phyloP scores from a whole-genome alignment of 2,888 invertebrate species.

The Meandrusa payeni region DNA sequence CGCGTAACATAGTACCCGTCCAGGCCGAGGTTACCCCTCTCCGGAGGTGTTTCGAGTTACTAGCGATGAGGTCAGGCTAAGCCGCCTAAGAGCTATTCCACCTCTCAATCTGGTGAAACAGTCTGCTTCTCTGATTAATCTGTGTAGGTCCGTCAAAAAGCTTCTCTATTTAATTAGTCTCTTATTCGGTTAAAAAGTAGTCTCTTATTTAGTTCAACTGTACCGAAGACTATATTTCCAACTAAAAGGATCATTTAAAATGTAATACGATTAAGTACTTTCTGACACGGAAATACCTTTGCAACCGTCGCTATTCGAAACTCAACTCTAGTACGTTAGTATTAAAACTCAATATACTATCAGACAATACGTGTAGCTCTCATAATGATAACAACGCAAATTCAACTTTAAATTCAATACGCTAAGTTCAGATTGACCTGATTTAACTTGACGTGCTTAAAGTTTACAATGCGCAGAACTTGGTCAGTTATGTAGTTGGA shows the following conservation, averaged over 20 bases:
- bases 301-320: neutral
- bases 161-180: no score
- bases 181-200: neutral
- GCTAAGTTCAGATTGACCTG: neutral
- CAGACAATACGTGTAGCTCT: neutral
- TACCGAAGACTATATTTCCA: constrained; percentile 5
- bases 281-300: constrained; percentile 9
- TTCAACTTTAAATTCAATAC: neutral
- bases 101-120: no score
- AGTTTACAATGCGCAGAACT: neutral
- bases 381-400: constrained; percentile 1
- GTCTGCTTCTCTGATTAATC: no score
- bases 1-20: no score
- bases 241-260: constrained; percentile 17
- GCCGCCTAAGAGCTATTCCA: no score
- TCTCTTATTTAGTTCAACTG: neutral
- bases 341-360: neutral
- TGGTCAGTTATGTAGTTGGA: neutral
- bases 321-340: neutral
- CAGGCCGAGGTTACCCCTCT: no score
- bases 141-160: no score
- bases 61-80: no score
- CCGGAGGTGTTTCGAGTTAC: no score
- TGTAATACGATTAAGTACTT: constrained; percentile 11
- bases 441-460: neutral